phyloP scores from a whole-genome alignment of 2,888 invertebrate genomes.

The Tupiocoris notatus region DNA sequence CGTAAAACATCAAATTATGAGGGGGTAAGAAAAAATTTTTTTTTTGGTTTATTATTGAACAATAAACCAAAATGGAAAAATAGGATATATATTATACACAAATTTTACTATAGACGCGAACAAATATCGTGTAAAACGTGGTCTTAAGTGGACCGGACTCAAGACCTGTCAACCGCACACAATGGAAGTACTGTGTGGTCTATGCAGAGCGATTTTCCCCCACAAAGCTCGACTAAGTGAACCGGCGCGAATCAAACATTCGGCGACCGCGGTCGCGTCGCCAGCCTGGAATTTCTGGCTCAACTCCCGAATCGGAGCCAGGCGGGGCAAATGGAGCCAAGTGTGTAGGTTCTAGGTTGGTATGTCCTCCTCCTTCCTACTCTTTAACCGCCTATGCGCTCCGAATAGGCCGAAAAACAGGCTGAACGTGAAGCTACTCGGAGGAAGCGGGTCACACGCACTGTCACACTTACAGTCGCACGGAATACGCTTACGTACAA shows the following conservation, averaged over 20 bases:
- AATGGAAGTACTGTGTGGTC: background rate
- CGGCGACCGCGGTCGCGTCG: background rate
- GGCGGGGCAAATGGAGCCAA: background rate
- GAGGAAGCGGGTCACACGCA: background rate
- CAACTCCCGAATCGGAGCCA: background rate
- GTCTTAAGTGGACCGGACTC: too few relatives aligned
- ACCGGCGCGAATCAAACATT: background rate
- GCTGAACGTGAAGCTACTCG: background rate
- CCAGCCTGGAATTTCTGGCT: background rate
- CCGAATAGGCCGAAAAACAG: background rate
- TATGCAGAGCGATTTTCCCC: background rate
- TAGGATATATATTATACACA: too few relatives aligned
- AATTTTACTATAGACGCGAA: too few relatives aligned
- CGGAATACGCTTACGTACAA: background rate
- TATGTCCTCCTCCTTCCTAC: background rate
- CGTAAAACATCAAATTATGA: too few relatives aligned
- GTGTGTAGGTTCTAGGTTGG: too few relatives aligned
- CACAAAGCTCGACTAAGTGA: background rate
- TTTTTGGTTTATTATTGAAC: too few relatives aligned
- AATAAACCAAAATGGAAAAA: too few relatives aligned
- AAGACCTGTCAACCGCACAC: too few relatives aligned
- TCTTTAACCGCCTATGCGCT: background rate
- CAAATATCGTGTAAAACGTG: too few relatives aligned
- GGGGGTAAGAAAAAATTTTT: too few relatives aligned
- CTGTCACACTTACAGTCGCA: background rate